phyloP scores from a whole-genome alignment of 2,113 vertebrate species.

The Chloebia gouldiae region DNA sequence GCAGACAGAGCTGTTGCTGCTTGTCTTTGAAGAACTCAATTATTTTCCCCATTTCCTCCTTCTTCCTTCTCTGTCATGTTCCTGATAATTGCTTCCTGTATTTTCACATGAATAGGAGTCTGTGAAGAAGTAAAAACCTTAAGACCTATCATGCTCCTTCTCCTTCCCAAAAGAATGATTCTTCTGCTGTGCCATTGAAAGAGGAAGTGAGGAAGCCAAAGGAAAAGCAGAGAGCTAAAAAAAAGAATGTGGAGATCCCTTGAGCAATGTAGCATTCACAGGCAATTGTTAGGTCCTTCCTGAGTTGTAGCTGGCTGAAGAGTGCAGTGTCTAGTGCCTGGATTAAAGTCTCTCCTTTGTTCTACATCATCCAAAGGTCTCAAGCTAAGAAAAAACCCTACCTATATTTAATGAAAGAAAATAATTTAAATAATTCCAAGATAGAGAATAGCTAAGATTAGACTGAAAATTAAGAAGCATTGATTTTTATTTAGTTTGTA shows the following conservation, averaged over 20 bases:
- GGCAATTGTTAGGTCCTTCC: not conserved
- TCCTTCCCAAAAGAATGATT: not conserved
- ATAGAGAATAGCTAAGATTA: not conserved
- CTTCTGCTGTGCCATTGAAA: not conserved
- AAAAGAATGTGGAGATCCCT: not conserved
- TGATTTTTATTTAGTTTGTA: not conserved
- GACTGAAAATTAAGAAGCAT: not conserved
- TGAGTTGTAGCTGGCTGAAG: not conserved
- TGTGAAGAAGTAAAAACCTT: not conserved
- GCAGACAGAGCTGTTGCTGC: not conserved
- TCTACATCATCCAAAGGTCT: not conserved
- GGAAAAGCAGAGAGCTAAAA: not conserved
- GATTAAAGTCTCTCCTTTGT: not conserved
- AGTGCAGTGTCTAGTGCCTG: not conserved
- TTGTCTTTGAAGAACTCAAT: not conserved
- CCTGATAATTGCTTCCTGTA: not conserved
- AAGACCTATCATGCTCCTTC: not conserved
- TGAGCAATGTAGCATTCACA: not conserved
- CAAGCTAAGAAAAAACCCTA: not conserved
- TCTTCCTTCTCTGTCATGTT: not conserved
- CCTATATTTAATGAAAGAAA: not conserved
- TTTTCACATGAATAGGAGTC: not conserved
- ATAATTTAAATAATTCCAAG: not conserved
- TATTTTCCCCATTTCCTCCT: not conserved
- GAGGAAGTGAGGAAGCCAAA: not conserved